Base-by-base conservation (phyloP, 1,140 invertebrate genomes). In the Lordiphosa clarofinis region DNA sequence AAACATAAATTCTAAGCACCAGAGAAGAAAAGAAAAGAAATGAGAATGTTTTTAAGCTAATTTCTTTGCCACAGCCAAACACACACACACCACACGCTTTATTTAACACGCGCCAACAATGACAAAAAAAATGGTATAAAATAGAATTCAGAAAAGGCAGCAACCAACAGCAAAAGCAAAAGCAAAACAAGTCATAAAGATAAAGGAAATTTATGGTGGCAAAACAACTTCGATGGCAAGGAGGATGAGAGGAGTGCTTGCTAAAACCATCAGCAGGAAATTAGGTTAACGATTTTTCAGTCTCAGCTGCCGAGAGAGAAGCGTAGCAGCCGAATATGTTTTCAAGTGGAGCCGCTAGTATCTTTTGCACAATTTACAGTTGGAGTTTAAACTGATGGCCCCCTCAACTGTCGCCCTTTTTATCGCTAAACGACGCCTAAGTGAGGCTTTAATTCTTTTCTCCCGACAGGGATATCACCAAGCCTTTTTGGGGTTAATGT, bases 211-310 rank as follows among this genome's bases (percentile, higher is more conserved):
- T 82, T 82, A 82, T 82, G 76, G 78, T 79, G 59, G 59, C 28
- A 71, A 58, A 68, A 73, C 78, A 81, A 72, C 68, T 56, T 33
- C 54, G 43, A 53, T 21, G 44, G 19, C 21, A 39, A 21, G 46
- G 2, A 12, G 10, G 7, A 15, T 6, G 11, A n/a, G 7, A 2
- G 31, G 36, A 67, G 56, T 31, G 28, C 28, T 31, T 7, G 28
- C 28, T 31, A 31, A 55, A 71, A 66, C 60, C 37, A 39, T 50
- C 50, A 48, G 33, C 48, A 62, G 79, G 62, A 84, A 82, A 82
- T 82, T 82, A 82, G 78, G 78, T 84, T 82, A 82, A 82, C 78
- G 78, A 84, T 82, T 84, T 82, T 82, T 82, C 76, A 84, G 68
- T 82, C 67, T 79, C 66, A 39, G 28, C 62, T 72, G 73, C 63